Evolutionary conservation across 2,797 vertebrate genomes (phyloP).

Genomic region (Buphagus erythrorhynchus): DNA sequence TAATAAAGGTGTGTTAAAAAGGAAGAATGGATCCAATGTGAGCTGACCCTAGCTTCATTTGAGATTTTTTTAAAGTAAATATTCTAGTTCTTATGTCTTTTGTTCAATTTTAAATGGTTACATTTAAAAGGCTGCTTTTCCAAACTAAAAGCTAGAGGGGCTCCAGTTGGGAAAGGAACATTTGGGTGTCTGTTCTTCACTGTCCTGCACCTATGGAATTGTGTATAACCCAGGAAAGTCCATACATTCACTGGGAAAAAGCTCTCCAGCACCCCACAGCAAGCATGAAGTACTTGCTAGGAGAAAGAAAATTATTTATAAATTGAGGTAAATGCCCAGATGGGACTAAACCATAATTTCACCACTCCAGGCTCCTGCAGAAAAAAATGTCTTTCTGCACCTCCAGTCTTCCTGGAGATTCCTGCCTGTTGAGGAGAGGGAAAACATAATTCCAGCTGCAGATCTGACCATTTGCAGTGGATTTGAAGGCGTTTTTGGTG

Average conservation of each 20-base stretch:
- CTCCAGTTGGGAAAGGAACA: background rate
- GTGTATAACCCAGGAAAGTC: background rate
- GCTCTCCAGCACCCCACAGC: background rate
- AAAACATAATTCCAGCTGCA: background rate
- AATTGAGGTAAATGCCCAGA: background rate
- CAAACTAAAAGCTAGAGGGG: background rate
- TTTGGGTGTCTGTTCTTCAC: background rate
- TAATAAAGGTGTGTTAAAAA: background rate
- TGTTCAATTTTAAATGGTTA: background rate
- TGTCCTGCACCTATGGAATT: background rate
- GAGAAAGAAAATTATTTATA: background rate
- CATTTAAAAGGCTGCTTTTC: background rate
- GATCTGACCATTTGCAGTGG: background rate
- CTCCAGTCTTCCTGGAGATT: background rate
- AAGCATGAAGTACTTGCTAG: background rate
- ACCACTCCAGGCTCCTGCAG: background rate
- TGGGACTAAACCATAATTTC: background rate
- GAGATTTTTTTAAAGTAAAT: background rate
- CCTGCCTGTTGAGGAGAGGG: background rate
- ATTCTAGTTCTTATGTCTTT: background rate
- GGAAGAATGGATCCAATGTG: background rate
- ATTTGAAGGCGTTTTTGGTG: background rate
- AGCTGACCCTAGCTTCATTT: background rate
- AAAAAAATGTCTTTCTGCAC: background rate
- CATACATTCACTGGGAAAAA: background rate